Percentiles rank a stretch among this genome's conserved stretches.
These are phyloP conservation scores for Nothura maculosa DNA, from an alignment of 2,797 vertebrate species.

Conservation along the genomic window DNA sequence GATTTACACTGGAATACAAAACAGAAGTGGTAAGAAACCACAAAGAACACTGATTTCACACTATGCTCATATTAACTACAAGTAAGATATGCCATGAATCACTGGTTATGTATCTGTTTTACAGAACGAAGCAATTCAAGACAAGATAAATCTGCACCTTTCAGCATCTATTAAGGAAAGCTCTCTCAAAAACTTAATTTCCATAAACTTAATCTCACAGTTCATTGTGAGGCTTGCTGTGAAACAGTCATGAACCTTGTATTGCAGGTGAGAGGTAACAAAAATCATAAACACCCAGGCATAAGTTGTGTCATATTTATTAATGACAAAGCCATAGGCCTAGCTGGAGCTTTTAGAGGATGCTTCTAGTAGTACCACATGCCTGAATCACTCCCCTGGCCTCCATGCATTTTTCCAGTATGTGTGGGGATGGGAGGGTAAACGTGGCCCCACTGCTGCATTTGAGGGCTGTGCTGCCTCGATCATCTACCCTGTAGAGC, in stretches of 20 bases:
- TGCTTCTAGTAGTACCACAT: not conserved
- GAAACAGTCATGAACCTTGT: not conserved
- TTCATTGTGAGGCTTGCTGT: not conserved
- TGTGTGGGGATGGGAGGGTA: not conserved
- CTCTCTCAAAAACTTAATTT: not conserved
- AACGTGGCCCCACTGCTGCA: not conserved
- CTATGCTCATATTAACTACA: not conserved
- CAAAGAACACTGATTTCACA: not conserved
- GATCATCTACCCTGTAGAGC: accelerated
- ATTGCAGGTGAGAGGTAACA: not conserved
- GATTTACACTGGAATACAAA: not conserved
- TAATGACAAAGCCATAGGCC: not conserved
- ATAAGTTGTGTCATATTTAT: not conserved
- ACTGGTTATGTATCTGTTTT: not conserved
- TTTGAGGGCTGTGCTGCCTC: not conserved
- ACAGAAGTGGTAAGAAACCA: not conserved
- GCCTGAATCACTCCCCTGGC: not conserved
- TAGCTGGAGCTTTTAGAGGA: not conserved
- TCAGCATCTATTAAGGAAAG: not conserved
- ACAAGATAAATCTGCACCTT: not conserved
- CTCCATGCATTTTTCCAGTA: not conserved
- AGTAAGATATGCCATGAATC: not conserved
- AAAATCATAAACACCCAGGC: not conserved
- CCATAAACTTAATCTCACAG: not conserved
- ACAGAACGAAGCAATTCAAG: constrained; percentile 8